A percentile compares a stretch with the other conserved stretches of the same genome.
These are phyloP conservation scores for Grus americana DNA, from an alignment of 2,113 vertebrate genomes.

Conservation along the genomic window DNA sequence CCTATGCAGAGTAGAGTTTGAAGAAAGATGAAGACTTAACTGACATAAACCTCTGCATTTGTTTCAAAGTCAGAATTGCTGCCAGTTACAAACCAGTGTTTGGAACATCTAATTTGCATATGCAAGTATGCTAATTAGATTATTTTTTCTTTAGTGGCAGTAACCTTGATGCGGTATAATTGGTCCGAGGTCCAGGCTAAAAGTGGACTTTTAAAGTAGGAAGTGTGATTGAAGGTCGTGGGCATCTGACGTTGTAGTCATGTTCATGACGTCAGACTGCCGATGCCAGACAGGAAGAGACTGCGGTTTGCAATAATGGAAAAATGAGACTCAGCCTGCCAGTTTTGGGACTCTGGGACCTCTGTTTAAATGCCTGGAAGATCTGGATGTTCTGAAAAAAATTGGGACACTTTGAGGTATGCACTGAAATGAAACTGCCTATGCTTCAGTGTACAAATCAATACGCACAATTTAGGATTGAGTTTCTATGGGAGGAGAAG, in stretches of 20 bases:
- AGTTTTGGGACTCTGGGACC: constrained; percentile 43
- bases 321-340: constrained; percentile 44
- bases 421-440: constrained; percentile 56
- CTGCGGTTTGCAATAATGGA: constrained; percentile 40
- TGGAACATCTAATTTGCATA: constrained; percentile 41
- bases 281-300: constrained; percentile 40
- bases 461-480: not conserved
- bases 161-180: constrained; percentile 30
- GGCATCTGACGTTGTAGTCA: constrained; percentile 36
- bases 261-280: constrained; percentile 48
- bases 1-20: not conserved
- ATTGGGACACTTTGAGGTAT: constrained; percentile 37
- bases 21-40: not conserved
- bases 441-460: constrained; percentile 35
- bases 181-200: constrained; percentile 43
- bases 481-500: not conserved
- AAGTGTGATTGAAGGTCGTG: constrained; percentile 38
- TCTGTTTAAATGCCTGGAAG: constrained; percentile 57
- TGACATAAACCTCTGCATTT: not conserved
- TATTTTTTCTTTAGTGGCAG: constrained; percentile 45
- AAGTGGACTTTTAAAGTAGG: constrained; percentile 60
- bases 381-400: constrained; percentile 60
- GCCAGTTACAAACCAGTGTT: constrained; percentile 1
- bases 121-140: constrained; percentile 37
- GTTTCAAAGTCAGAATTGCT: constrained; percentile 16